A percentile compares a stretch with the other conserved stretches of the same genome.
phyloP scores from a whole-genome alignment of 2,113 vertebrate species.

The Toxotes jaculatrix region DNA sequence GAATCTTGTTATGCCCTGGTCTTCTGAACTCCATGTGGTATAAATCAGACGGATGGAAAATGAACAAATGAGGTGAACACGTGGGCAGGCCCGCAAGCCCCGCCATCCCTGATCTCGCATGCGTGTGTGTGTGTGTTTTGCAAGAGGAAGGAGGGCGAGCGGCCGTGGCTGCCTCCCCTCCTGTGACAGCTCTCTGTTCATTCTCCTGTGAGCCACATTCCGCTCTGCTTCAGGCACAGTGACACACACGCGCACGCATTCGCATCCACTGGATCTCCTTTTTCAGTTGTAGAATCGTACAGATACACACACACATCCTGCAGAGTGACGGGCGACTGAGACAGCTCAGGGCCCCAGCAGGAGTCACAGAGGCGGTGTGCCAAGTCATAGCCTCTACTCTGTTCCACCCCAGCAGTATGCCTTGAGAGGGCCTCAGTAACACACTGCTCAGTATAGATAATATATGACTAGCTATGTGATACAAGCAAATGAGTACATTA shows the following conservation, averaged over 20 bases:
- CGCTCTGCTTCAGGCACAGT: conserved; percentile 50
- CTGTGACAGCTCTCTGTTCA: conserved; percentile 64
- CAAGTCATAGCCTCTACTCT: conserved; percentile 56
- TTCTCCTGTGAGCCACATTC: conserved; percentile 67
- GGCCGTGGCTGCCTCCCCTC: conserved; percentile 53
- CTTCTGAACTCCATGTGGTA: conserved; percentile 37
- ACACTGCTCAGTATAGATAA: conserved; percentile 47
- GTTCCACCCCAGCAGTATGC: conserved; percentile 55
- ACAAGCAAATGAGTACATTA: conserved; percentile 43
- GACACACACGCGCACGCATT: conserved; percentile 45
- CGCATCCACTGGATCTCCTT: conserved; percentile 27
- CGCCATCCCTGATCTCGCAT: conserved; percentile 7
- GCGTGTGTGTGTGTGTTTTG: conserved; percentile 9
- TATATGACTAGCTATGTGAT: conserved; percentile 48
- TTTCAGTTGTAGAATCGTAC: not conserved
- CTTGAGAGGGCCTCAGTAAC: conserved; percentile 51
- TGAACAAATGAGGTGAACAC: conserved; percentile 54
- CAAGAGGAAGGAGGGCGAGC: conserved; percentile 32
- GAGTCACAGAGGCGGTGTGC: conserved; percentile 56
- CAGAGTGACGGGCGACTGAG: conserved; percentile 42
- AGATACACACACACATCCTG: conserved; percentile 6
- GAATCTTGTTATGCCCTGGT: conserved; percentile 22
- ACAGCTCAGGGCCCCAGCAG: conserved; percentile 58
- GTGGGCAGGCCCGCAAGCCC: conserved; percentile 19
- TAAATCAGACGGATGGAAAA: conserved; percentile 43